Conservation (phyloP, 2,113 vertebrate genomes). For the Ageneiosus marmoratus region DNA sequence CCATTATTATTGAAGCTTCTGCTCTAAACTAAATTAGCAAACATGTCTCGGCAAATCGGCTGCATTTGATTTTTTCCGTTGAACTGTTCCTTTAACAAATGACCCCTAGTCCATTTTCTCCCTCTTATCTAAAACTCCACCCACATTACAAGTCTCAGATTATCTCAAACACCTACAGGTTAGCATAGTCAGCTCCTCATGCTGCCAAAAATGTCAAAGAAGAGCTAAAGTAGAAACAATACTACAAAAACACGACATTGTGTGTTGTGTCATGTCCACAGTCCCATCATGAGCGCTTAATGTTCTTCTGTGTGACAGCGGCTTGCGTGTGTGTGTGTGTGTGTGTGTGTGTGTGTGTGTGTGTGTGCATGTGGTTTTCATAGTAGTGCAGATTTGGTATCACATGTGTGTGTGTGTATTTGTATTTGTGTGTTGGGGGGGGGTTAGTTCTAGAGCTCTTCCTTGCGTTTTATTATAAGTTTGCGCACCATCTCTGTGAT, state of each 20-base stretch:
- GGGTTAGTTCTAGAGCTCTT: slow-evolving; percentile 77
- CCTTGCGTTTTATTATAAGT: slow-evolving; percentile 89
- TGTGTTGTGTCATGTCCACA: background rate
- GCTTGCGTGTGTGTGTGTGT: background rate
- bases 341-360: background rate
- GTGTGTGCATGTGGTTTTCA: no score
- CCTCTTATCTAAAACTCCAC: background rate
- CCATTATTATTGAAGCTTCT: background rate
- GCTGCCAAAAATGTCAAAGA: background rate
- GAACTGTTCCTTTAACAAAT: background rate
- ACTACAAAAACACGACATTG: background rate
- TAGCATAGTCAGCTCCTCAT: background rate
- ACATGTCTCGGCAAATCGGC: background rate
- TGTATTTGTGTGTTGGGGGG: slow-evolving; percentile 1
- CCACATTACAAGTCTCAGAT: background rate
- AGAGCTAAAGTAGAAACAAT: background rate
- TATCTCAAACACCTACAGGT: background rate
- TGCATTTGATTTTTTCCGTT: background rate
- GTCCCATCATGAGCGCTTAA: background rate
- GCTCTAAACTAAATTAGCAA: background rate
- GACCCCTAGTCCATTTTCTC: no score
- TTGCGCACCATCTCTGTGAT: slow-evolving; percentile 86
- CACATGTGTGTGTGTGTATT: background rate
- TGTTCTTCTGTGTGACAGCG: background rate
- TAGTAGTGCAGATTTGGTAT: no score